These are phyloP conservation scores for Heliothis subflexa DNA, from an alignment of 1,140 invertebrate species.

Conservation along the genomic window DNA sequence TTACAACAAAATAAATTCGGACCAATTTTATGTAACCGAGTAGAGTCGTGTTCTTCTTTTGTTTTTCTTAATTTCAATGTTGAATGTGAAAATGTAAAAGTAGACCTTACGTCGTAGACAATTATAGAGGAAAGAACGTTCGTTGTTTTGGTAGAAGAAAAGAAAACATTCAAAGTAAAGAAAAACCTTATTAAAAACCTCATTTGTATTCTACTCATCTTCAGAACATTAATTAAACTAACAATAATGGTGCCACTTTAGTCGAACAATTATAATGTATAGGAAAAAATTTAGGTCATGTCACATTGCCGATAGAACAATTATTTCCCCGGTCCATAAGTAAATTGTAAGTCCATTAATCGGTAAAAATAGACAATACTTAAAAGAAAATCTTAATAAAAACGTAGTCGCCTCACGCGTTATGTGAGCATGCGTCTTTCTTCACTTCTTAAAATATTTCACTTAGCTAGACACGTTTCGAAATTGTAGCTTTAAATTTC, in stretches of 20 bases:
- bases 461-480: constrained; percentile 70
- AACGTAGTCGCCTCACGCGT: constrained; percentile 14
- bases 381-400: constrained; percentile 21
- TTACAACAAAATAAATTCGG: constrained; percentile 61
- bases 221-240: constrained; percentile 5
- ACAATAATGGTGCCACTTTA: constrained; percentile 41
- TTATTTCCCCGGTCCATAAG: constrained; percentile 7
- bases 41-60: constrained; percentile 52
- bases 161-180: constrained; percentile 5
- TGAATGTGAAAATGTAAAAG: constrained; percentile 49
- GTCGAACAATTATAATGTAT: constrained; percentile 21
- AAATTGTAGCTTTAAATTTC: constrained; percentile 78
- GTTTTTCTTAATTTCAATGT: constrained; percentile 54
- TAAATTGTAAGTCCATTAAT: constrained; percentile 36
- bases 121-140: background rate
- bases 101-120: constrained; percentile 35
- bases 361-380: constrained; percentile 25
- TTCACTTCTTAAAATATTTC: constrained; percentile 47
- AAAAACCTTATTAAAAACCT: constrained; percentile 14
- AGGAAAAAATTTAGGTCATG: constrained; percentile 27
- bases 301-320: constrained; percentile 19
- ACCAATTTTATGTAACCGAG: constrained; percentile 82
- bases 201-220: constrained; percentile 26
- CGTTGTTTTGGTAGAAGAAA: constrained; percentile 3
- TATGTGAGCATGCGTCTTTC: constrained; percentile 28